Conservation (phyloP, 2,888 invertebrate species). For the Argynnis bischoffii region DNA sequence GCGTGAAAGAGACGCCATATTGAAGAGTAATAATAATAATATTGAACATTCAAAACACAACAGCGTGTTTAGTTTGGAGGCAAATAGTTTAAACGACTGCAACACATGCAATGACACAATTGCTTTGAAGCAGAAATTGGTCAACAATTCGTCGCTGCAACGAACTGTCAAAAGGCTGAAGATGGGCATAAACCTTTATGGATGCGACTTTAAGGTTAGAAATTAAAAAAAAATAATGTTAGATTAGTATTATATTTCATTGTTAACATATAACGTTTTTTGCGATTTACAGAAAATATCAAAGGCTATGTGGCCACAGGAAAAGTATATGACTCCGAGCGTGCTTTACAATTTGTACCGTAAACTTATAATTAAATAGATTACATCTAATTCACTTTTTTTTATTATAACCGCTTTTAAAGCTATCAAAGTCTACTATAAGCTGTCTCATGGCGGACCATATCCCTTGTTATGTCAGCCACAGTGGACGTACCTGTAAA, state of each 20-base stretch:
- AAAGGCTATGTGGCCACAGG: conserved; percentile 63
- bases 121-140: conserved; percentile 56
- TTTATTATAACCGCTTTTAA: neutral
- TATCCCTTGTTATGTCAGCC: conserved; percentile 83
- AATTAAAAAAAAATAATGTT: neutral
- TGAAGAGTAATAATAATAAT: neutral
- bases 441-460: conserved; percentile 86
- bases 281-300: conserved; percentile 72
- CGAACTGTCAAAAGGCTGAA: conserved; percentile 67
- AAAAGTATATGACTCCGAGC: conserved; percentile 66
- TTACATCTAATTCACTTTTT: too few species aligned
- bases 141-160: conserved; percentile 55
- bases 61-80: conserved; percentile 23
- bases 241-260: neutral
- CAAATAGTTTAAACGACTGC: conserved; percentile 46
- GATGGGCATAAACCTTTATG: conserved; percentile 71
- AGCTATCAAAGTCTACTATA: conserved; percentile 71
- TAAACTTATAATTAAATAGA: conserved; percentile 66
- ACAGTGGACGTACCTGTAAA: conserved; percentile 85
- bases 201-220: conserved; percentile 73
- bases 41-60: neutral
- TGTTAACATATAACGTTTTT: conserved; percentile 26
- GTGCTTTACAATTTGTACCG: conserved; percentile 68
- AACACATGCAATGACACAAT: conserved; percentile 65
- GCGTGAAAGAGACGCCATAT: conserved; percentile 57